Evolutionary conservation across 2,888 invertebrate species (phyloP).

Genomic region (Phlogophora meticulosa): DNA sequence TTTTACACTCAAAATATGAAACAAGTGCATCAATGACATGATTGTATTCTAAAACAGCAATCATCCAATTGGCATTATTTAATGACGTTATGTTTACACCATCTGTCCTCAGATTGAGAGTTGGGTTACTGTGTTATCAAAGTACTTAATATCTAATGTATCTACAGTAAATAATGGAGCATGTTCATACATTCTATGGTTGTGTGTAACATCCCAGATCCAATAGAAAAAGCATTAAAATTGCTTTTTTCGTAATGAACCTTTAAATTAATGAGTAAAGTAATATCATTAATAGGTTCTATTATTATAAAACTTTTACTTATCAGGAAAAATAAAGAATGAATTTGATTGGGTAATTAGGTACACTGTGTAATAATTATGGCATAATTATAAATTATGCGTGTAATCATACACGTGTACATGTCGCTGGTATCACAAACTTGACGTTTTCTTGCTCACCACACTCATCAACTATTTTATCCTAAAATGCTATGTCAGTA

Average conservation of each 20-base stretch:
- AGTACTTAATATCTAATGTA: slow-evolving; percentile 15
- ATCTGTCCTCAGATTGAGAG: slow-evolving; percentile 35
- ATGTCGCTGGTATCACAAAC: neutral
- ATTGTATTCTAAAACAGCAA: slow-evolving; percentile 28
- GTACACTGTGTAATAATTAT: slow-evolving; percentile 11
- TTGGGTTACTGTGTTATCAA: slow-evolving; percentile 49
- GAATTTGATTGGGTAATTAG: slow-evolving; percentile 1
- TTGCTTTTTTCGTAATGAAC: neutral
- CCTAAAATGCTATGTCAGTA: too few species aligned
- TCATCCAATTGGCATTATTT: slow-evolving; percentile 26
- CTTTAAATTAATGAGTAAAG: neutral
- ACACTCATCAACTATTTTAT: neutral
- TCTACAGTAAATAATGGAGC: slow-evolving; percentile 27
- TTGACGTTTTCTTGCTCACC: neutral
- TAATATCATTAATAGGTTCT: neutral
- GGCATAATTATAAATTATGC: slow-evolving; percentile 6
- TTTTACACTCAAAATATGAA: slow-evolving; percentile 12
- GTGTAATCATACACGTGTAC: neutral
- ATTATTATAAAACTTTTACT: neutral
- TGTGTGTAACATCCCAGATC: neutral
- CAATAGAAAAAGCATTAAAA: neutral
- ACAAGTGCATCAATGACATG: slow-evolving; percentile 20
- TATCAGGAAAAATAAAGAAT: slow-evolving; percentile 7
- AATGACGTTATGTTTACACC: slow-evolving; percentile 30
- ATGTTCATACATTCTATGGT: slow-evolving; percentile 7